A percentile compares a stretch with the other conserved stretches of the same genome.
These are phyloP conservation scores for Diplodus puntazzo DNA, from an alignment of 2,797 vertebrate genomes.

Conservation along the genomic window DNA sequence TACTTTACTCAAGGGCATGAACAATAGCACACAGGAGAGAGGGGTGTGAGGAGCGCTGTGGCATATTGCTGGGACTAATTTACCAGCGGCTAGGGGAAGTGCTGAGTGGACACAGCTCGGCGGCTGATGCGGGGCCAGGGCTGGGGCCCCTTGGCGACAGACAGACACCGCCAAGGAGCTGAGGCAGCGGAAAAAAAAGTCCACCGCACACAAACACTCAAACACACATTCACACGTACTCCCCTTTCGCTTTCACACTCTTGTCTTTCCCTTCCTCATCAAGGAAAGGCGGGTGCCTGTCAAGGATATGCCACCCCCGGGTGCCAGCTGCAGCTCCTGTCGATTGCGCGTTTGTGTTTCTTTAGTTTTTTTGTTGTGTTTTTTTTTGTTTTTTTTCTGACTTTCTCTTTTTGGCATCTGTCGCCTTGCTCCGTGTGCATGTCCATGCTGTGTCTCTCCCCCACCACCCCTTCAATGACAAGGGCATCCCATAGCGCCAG, in stretches of 20 bases:
- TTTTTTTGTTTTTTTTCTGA: not conserved
- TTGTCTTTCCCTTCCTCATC: slow-evolving; percentile 67
- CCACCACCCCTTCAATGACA: slow-evolving; percentile 65
- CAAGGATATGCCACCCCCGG: slow-evolving; percentile 73
- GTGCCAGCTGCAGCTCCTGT: slow-evolving; percentile 78
- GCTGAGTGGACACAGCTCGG: slow-evolving; percentile 84
- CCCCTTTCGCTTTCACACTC: slow-evolving; percentile 51
- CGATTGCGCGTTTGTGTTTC: slow-evolving; percentile 34
- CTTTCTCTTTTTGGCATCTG: slow-evolving; percentile 75
- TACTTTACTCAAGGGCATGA: slow-evolving; percentile 83
- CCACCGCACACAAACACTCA: slow-evolving; percentile 46
- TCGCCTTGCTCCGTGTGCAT: slow-evolving; percentile 71
- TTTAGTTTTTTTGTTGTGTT: slow-evolving; percentile 24
- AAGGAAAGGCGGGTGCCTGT: slow-evolving; percentile 60
- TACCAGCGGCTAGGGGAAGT: slow-evolving; percentile 79
- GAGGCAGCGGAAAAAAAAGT: slow-evolving; percentile 75
- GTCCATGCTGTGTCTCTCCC: slow-evolving; percentile 74
- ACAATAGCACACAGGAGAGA: slow-evolving; percentile 76
- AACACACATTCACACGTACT: slow-evolving; percentile 52
- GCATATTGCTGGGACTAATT: slow-evolving; percentile 84
- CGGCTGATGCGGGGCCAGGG: slow-evolving; percentile 76
- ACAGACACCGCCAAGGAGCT: slow-evolving; percentile 77
- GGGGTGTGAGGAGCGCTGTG: slow-evolving; percentile 58
- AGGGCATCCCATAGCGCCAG: slow-evolving; percentile 82
- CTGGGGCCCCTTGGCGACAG: slow-evolving; percentile 78